These are phyloP conservation scores for Sebastes baramenuke DNA, from an alignment of 2,797 vertebrate genomes.

Conservation along the genomic window DNA sequence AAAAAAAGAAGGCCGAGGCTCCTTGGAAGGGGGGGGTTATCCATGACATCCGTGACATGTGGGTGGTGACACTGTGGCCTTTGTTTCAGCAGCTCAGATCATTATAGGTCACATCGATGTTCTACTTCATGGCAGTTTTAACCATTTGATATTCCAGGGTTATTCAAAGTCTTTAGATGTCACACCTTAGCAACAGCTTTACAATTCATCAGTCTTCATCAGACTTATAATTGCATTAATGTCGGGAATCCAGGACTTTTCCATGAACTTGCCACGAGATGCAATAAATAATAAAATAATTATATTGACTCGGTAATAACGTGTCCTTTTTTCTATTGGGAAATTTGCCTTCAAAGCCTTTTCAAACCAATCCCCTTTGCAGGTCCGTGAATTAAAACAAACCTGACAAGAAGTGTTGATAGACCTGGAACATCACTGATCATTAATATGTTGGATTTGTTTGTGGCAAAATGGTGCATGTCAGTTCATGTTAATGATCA, in stretches of 20 bases:
- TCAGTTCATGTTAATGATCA: not conserved
- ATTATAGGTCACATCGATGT: not conserved
- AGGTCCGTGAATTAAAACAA: not conserved
- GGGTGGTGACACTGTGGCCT: slow-evolving; percentile 3
- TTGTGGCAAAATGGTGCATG: not conserved
- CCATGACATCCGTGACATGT: slow-evolving; percentile 22
- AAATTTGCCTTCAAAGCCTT: not conserved
- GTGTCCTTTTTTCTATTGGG: not conserved
- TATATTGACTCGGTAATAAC: not conserved
- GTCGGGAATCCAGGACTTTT: not conserved
- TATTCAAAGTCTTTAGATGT: not conserved
- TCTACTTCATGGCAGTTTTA: not conserved
- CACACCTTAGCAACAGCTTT: not conserved
- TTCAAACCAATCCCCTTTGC: not conserved
- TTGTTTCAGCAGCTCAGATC: slow-evolving; percentile 1
- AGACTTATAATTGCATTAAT: not conserved
- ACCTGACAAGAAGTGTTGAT: not conserved
- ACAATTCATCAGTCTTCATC: not conserved
- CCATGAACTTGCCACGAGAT: not conserved
- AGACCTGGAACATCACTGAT: not conserved
- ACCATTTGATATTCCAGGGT: not conserved
- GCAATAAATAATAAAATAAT: not conserved
- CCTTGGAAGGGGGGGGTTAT: slow-evolving; percentile 28
- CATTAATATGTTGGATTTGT: not conserved
- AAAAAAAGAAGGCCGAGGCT: slow-evolving; percentile 55